Base-by-base conservation (phyloP, 2,113 vertebrate species). In the Dicerorhinus sumatrensis region DNA sequence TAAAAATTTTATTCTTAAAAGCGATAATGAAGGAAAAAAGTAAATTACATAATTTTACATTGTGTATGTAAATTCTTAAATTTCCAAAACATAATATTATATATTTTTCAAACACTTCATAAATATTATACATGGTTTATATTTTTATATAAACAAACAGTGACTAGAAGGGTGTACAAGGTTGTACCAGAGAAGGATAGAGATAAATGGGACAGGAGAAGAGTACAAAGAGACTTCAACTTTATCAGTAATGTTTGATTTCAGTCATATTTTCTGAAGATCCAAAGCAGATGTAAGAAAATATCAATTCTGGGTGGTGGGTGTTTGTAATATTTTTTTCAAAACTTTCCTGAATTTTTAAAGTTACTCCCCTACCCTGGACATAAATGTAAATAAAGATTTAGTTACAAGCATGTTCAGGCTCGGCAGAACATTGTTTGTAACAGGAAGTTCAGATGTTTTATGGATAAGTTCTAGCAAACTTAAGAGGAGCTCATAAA, bases 381-480 rank as follows among this genome's bases (percentile, higher is more conserved):
- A 27, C 7, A 3, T 29, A 85, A 70, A n/a, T 48, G 6, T 84
- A 73, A 86, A 46, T 36, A 70, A 85, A 65, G 25, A 70, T 81
- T 85, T 70, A 18, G n/a, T 58, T 31, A 6, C 2, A 36, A 73
- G 82, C 82, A 13, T 58, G 79, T 63, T 62, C 16, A 33, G 73
- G 54, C 88, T 42, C 4, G 0, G 60, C 21, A 56, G 17, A 81
- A 36, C 31, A n/a, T 25, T 10, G 18, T 62, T 92, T 81, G n/a
- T 48, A 31, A 67, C 4, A 80, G 89, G 72, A 89, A 77, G 42
- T 63, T 84, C 12, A 18, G 73, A 70, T 20, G 20, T 92, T 63
- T 89, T 42, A 63, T 33, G 91, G 79, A 42, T 79, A 92, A 94
- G 91, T 70, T 29, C 67, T 16, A 86, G 79, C 96, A 96, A 62